Evolutionary conservation across 2,888 invertebrate genomes (phyloP).

Genomic region (Incurvaria masculella): DNA sequence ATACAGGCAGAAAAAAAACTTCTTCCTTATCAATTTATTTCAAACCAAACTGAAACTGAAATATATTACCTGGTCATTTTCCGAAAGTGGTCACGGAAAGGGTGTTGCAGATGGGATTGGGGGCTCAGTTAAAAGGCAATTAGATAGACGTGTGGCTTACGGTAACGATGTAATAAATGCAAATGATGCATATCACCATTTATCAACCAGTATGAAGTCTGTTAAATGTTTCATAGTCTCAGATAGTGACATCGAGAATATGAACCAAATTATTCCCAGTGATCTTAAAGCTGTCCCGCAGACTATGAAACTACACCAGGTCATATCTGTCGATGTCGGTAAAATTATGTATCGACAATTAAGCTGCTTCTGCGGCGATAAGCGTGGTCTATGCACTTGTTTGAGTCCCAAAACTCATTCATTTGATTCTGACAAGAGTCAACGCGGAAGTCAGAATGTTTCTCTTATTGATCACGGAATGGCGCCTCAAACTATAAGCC

Average conservation of each 20-base stretch:
- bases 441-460: conserved; percentile 3
- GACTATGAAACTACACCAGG: no score
- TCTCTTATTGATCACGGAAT: conserved; percentile 3
- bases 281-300: not conserved
- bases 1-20: conserved; percentile 8
- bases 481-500: conserved; percentile 3
- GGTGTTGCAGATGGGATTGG: conserved; percentile 14
- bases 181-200: conserved; percentile 8
- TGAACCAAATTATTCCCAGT: conserved; percentile 8
- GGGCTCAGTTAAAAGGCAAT: conserved; percentile 3
- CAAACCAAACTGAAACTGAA: not conserved
- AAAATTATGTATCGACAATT: no score
- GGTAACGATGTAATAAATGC: conserved; percentile 12
- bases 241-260: conserved; percentile 9
- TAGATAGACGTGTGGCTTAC: conserved; percentile 9
- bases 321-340: no score
- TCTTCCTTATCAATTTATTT: conserved; percentile 1
- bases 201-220: conserved; percentile 8
- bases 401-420: no score
- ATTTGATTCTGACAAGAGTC: conserved; percentile 2
- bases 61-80: conserved; percentile 13
- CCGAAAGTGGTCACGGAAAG: conserved; percentile 13
- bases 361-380: conserved; percentile 2
- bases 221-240: conserved; percentile 7
- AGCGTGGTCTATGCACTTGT: no score